Evolutionary conservation across 2,113 vertebrate genomes (phyloP), one percentile per base, ranked within the genome.

Genomic region (Pyrgilauda ruficollis): DNA sequence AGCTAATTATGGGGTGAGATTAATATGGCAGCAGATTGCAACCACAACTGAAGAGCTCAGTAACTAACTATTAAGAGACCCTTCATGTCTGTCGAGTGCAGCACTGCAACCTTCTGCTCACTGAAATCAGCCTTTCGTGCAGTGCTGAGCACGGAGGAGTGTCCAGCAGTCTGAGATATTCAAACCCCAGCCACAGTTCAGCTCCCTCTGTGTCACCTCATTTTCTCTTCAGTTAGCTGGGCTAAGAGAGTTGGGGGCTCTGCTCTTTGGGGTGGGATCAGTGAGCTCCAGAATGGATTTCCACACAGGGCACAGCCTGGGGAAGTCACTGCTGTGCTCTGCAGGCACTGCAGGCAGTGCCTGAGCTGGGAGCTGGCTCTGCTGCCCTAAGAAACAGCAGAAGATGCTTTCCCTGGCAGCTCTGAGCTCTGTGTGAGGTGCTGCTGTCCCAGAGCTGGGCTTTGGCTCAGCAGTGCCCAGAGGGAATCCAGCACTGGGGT

Each of bases 1-100:
- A 97, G 90, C 96, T 97, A 96, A 98, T 98, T 98, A 98, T 76
- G 92, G 89, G 83, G 52, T 74, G 88, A 96, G 94, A 97, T 97
- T 95, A 97, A 97, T 96, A 56, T 35, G 61, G 95, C 72, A 91
- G 90, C 94, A 86, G 94, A 58, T 84, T 97, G 91, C 79, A 94
- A 46, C 81, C 85, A 73, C 93, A 90, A 63, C 85, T 90, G 75
- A 79, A 87, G 88, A 89, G 93, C 92, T 94, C 49, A n/a, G 94
- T 85, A 97, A 94, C 89, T 55, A 88, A 89, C 63, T 72, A 33
- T 92, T 80, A 84, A 84, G 95, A 72, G 83, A 33, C 66, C 72
- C 53, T 37, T n/a, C 16, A 0, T 85, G 56, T 81, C 61, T 56
- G 81, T 73, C 11, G 63, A 94, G 75, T 63, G 46, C 46, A 85